These are phyloP conservation scores for Coilia nasus DNA, from an alignment of 2,797 vertebrate species.

Conservation along the genomic window DNA sequence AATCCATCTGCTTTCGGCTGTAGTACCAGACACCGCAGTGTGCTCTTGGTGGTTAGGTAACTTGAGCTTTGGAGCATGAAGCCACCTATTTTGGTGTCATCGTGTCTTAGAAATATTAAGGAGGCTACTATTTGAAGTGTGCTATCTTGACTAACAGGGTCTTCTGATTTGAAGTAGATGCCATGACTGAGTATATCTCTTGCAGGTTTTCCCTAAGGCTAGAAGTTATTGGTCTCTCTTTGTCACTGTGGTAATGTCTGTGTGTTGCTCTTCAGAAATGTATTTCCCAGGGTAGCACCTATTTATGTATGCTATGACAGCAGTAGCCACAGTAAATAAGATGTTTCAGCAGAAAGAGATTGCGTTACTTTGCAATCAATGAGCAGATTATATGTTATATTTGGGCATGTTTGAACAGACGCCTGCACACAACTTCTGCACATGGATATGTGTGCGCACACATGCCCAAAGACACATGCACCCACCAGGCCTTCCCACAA, in stretches of 20 bases:
- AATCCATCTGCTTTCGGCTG: not conserved
- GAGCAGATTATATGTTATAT: not conserved
- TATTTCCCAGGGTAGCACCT: not conserved
- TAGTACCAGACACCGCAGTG: not conserved
- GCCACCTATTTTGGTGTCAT: not conserved
- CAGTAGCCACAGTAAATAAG: not conserved
- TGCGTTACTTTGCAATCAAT: not conserved
- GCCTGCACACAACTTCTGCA: not conserved
- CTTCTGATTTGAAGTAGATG: not conserved
- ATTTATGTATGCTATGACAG: not conserved
- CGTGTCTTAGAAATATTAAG: not conserved
- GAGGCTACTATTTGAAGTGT: not conserved
- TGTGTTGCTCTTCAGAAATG: not conserved
- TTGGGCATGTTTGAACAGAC: not conserved
- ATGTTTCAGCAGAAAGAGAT: not conserved
- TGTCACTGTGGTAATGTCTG: not conserved
- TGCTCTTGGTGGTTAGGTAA: not conserved
- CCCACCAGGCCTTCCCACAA: not conserved
- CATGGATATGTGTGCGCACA: not conserved
- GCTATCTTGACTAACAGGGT: slow-evolving; percentile 1
- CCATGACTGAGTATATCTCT: not conserved
- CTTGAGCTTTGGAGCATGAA: not conserved
- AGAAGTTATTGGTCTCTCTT: not conserved
- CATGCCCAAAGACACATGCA: not conserved
- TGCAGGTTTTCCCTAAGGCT: not conserved